Evolutionary conservation across 2,797 vertebrate genomes (phyloP), one percentile per base, ranked within the genome.

Genomic region (Scyliorhinus canicula): DNA sequence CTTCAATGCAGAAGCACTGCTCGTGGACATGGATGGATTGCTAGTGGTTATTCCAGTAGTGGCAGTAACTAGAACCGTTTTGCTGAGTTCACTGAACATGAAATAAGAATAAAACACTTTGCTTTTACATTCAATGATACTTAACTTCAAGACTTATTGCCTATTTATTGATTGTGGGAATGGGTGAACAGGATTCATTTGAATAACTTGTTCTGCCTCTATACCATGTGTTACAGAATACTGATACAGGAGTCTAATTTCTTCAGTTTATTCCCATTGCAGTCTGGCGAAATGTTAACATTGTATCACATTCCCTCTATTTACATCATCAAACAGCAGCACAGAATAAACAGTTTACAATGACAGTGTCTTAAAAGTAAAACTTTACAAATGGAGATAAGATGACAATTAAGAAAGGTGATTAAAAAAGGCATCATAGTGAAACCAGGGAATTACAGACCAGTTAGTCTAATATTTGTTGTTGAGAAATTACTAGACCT

Each of bases 41-140:
- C 97, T 96, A 95, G 97, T 97, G 40, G 97, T 95, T 86, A 96
- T 96, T 35, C 97, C 96, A 50, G 97, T 95, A 0, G 97, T 97
- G 0, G 95, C 47, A 65, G 97, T 96, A 11, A 97, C 95, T n/a
- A 96, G 96, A 93, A 97, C 96, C 95, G 97, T 96, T 84, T 65
- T 95, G 93, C 96, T 96, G 60, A 95, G 95, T 94, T 97, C 96
- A 86, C 96, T 97, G 95, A 4, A 67, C 93, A 63, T 71, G 65
- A 85, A 57, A 60, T 3, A 84, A 84, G 67, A 77, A 65, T 26
- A 65, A 67, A 74, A 94, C 50, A 44, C 0, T 12, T 52, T 26
- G 35, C 52, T 79, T 77, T 95, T 12, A 74, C 47, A 74, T 35
- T 74, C 31, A 71, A 5, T 47, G 6, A 91, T 3, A 4, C 40